Percentiles rank a stretch among this genome's conserved stretches.
Conservation (phyloP, 1,140 invertebrate genomes). For the Oscheius sp. region DNA sequence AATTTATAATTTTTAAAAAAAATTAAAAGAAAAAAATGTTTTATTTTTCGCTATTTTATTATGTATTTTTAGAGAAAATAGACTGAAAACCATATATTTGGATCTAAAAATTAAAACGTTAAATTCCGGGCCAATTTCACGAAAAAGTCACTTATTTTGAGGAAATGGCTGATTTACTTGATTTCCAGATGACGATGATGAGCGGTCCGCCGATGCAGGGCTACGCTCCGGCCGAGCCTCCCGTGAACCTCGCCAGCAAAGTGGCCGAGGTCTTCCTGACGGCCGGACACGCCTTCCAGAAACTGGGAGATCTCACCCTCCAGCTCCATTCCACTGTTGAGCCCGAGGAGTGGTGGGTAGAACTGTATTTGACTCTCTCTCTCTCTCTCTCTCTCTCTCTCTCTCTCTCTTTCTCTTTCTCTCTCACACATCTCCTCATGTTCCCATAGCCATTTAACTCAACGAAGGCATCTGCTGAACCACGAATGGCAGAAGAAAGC, state of each 20-base stretch:
- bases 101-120: no score
- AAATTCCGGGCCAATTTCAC: no score
- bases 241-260: conserved; percentile 29
- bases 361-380: not conserved
- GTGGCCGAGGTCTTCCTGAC: conserved; percentile 55
- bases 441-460: not conserved
- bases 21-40: no score
- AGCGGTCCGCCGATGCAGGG: not conserved
- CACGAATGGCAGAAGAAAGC: no score
- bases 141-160: no score
- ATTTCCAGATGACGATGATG: not conserved
- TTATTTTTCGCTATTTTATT: not conserved
- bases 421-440: not conserved
- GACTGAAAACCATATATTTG: no score
- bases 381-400: not conserved
- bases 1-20: no score
- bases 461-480: not conserved
- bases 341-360: conserved; percentile 10
- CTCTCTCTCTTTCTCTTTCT: not conserved
- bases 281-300: conserved; percentile 52
- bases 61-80: not conserved
- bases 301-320: conserved; percentile 49
- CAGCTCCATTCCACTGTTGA: conserved; percentile 38
- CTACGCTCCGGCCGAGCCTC: not conserved
- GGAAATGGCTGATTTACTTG: not conserved